Percentiles rank a stretch among this genome's conserved stretches.
Evolutionary conservation across 2,797 vertebrate genomes (phyloP).

Genomic region (Lagocephalus sceleratus): DNA sequence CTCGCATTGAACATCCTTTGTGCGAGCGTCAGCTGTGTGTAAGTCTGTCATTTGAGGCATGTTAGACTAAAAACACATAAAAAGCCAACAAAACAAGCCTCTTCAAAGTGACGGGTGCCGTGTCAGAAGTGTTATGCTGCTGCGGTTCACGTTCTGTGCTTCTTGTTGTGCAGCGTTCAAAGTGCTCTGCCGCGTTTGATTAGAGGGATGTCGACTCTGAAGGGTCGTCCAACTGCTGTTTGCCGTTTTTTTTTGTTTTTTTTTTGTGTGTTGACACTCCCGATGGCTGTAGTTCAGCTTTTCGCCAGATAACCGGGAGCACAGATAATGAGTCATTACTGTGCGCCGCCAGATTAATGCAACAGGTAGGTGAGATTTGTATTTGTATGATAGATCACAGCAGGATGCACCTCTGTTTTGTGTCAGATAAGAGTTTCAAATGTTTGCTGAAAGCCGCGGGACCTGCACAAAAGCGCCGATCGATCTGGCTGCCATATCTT

Average conservation of each 20-base stretch:
- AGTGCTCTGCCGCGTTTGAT: slow-evolving; percentile 49
- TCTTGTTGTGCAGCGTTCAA: slow-evolving; percentile 46
- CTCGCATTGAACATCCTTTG: slow-evolving; percentile 29
- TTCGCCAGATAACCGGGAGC: slow-evolving; percentile 51
- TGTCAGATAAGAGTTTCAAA: slow-evolving; percentile 39
- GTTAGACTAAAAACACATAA: slow-evolving; percentile 36
- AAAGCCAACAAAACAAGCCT: slow-evolving; percentile 14
- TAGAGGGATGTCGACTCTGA: slow-evolving; percentile 59
- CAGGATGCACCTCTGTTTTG: slow-evolving; percentile 42
- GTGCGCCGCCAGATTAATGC: slow-evolving; percentile 45
- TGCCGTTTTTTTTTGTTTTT: slow-evolving; percentile 36
- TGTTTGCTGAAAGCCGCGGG: slow-evolving; percentile 20
- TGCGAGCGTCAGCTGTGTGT: slow-evolving; percentile 19
- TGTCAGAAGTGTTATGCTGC: slow-evolving; percentile 50
- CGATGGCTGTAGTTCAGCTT: slow-evolving; percentile 42
- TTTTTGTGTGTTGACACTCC: slow-evolving; percentile 52
- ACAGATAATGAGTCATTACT: slow-evolving; percentile 31
- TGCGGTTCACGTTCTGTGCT: slow-evolving; percentile 39
- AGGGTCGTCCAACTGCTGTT: slow-evolving; percentile 38
- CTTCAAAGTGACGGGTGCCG: slow-evolving; percentile 28
- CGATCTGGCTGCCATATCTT: slow-evolving; percentile 15
- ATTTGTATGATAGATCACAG: slow-evolving; percentile 45
- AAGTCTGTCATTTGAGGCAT: slow-evolving; percentile 46
- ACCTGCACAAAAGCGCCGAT: slow-evolving; percentile 2
- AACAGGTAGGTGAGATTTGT: slow-evolving; percentile 51